Evolutionary conservation across 2,888 invertebrate genomes (phyloP).

Genomic region (Trichopoda pennipes): DNA sequence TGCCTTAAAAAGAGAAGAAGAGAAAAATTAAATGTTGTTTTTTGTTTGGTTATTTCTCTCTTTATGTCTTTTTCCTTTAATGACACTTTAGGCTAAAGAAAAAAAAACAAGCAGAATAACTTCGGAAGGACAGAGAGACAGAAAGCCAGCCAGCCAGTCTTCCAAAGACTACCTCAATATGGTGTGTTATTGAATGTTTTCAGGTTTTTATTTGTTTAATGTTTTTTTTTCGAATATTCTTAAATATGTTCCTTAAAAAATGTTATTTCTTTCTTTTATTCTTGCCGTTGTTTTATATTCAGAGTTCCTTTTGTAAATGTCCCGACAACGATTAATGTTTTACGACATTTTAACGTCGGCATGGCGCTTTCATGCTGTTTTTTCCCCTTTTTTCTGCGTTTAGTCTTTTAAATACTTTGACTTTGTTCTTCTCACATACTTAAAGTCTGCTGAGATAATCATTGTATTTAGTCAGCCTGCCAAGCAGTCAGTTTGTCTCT

Average conservation of each 20-base stretch:
- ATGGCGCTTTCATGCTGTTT: slow-evolving; percentile 66
- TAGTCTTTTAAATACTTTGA: slow-evolving; percentile 43
- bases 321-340: slow-evolving; percentile 67
- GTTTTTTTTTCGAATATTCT: slow-evolving; percentile 2
- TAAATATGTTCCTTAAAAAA: slow-evolving; percentile 21
- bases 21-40: slow-evolving; percentile 15
- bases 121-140: neutral
- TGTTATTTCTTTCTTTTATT: slow-evolving; percentile 13
- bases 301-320: slow-evolving; percentile 56
- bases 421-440: slow-evolving; percentile 21
- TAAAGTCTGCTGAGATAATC: slow-evolving; percentile 27
- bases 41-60: slow-evolving; percentile 10
- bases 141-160: neutral
- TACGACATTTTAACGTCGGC: slow-evolving; percentile 69
- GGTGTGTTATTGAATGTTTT: slow-evolving; percentile 54
- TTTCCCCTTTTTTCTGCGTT: slow-evolving; percentile 31
- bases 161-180: slow-evolving; percentile 61
- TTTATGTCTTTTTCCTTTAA: slow-evolving; percentile 11
- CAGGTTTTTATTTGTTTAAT: slow-evolving; percentile 43
- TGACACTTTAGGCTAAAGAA: slow-evolving; percentile 10
- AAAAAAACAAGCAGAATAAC: neutral
- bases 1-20: neutral
- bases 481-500: slow-evolving; percentile 33
- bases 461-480: slow-evolving; percentile 30
- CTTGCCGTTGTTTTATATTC: slow-evolving; percentile 29